These are phyloP conservation scores for Lasioglossum morio DNA, from an alignment of 2,888 invertebrate genomes.

Conservation along the genomic window DNA sequence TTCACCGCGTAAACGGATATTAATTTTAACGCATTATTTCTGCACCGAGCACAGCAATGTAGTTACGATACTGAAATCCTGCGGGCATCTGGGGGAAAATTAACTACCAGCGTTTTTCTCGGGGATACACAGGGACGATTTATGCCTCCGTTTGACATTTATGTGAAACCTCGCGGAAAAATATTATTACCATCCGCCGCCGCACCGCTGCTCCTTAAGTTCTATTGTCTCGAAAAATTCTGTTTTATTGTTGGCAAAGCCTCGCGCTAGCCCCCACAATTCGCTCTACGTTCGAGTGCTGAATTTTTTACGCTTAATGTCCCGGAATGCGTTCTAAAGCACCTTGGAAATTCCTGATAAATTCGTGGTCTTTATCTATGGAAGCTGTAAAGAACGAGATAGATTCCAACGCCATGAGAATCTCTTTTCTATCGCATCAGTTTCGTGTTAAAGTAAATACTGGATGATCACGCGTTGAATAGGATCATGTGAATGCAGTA, in stretches of 20 bases:
- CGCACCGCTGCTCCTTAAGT: not conserved
- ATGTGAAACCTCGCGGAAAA: slow-evolving; percentile 49
- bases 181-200: slow-evolving; percentile 34
- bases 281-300: slow-evolving; percentile 31
- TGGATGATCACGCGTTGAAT: not conserved
- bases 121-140: slow-evolving; percentile 44
- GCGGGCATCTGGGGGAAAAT: slow-evolving; percentile 33
- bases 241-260: slow-evolving; percentile 32
- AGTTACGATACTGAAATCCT: slow-evolving; percentile 29
- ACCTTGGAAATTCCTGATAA: not conserved
- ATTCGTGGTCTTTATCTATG: slow-evolving; percentile 23
- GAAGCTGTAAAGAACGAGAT: not conserved
- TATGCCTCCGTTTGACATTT: slow-evolving; percentile 63
- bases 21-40: slow-evolving; percentile 55
- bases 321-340: slow-evolving; percentile 30
- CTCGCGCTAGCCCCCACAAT: slow-evolving; percentile 1
- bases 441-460: not conserved
- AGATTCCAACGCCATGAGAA: not conserved
- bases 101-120: slow-evolving; percentile 47
- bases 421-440: not conserved
- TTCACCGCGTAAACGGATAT: slow-evolving; percentile 47
- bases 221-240: slow-evolving; percentile 40
- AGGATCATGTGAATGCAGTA: not conserved
- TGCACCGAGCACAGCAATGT: slow-evolving; percentile 2
- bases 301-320: slow-evolving; percentile 53